A percentile compares a stretch with the other conserved stretches of the same genome.
These are phyloP conservation scores for Seladonia tumulorum DNA, from an alignment of 2,888 invertebrate species.

Conservation along the genomic window DNA sequence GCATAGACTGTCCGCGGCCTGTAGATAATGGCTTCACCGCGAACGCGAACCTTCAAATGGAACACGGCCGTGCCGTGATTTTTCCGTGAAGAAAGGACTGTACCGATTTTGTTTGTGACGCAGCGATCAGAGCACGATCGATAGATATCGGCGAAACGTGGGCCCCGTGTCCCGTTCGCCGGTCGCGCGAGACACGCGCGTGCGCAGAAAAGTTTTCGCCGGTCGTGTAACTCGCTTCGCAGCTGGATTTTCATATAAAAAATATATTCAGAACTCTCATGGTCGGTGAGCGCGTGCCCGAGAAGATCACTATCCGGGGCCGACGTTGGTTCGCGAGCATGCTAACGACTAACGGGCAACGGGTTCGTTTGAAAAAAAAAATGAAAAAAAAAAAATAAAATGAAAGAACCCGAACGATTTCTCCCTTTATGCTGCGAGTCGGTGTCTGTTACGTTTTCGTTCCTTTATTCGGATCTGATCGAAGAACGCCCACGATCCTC, in stretches of 20 bases:
- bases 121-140: conserved; percentile 7
- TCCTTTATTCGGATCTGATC: neutral
- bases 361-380: conserved; percentile 45
- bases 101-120: neutral
- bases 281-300: conserved; percentile 67
- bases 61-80: neutral
- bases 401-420: conserved; percentile 46
- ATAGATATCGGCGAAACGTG: conserved; percentile 7
- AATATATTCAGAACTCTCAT: conserved; percentile 69
- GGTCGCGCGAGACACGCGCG: conserved; percentile 29
- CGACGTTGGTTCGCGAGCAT: conserved; percentile 58
- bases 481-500: too few species aligned
- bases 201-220: conserved; percentile 53
- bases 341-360: conserved; percentile 67
- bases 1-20: neutral
- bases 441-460: conserved; percentile 15
- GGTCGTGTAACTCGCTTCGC: conserved; percentile 51
- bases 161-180: conserved; percentile 10
- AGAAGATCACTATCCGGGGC: conserved; percentile 67
- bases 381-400: conserved; percentile 15
- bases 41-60: neutral
- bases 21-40: neutral
- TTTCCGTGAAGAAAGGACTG: neutral
- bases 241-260: conserved; percentile 68
- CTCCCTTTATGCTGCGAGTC: conserved; percentile 18